A percentile compares a stretch with the other conserved stretches of the same genome.
These are phyloP conservation scores for Sarcoramphus papa DNA, from an alignment of 2,797 vertebrate species.

Conservation along the genomic window DNA sequence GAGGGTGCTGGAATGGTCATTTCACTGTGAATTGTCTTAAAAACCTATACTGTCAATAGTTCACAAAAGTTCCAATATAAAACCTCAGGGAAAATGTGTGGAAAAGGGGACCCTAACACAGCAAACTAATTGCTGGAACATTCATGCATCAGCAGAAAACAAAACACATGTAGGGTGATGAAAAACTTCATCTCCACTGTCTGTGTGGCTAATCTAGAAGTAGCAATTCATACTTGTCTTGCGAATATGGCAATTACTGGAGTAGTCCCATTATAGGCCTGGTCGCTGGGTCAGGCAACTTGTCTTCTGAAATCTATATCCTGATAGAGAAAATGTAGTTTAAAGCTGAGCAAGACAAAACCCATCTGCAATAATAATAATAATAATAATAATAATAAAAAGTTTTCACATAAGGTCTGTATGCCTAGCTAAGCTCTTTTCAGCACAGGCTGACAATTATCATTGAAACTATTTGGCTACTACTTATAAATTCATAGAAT, in stretches of 20 bases:
- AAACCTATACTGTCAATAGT: neutral
- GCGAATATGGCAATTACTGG: conserved; percentile 11
- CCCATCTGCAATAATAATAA: neutral
- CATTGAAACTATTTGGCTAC: neutral
- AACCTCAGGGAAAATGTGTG: neutral
- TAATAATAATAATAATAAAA: neutral
- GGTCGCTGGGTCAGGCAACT: neutral
- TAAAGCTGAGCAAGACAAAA: neutral
- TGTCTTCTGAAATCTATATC: conserved; percentile 22
- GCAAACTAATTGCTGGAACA: neutral
- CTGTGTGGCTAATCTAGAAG: neutral
- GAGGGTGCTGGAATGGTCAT: neutral
- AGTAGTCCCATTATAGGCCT: neutral
- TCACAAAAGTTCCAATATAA: neutral
- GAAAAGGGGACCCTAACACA: neutral
- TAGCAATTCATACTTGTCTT: neutral
- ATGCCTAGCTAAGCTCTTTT: conserved; percentile 38
- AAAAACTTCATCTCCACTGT: neutral
- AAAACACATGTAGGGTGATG: neutral
- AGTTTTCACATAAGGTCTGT: neutral
- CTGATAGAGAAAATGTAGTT: neutral
- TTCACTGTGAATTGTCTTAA: neutral
- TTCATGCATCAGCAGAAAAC: conserved; percentile 27
- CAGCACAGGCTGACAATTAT: neutral
- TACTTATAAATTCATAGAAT: conserved; percentile 28